These are phyloP conservation scores for Acromyrmex echinatior DNA, from an alignment of 1,140 invertebrate species.

Conservation along the genomic window DNA sequence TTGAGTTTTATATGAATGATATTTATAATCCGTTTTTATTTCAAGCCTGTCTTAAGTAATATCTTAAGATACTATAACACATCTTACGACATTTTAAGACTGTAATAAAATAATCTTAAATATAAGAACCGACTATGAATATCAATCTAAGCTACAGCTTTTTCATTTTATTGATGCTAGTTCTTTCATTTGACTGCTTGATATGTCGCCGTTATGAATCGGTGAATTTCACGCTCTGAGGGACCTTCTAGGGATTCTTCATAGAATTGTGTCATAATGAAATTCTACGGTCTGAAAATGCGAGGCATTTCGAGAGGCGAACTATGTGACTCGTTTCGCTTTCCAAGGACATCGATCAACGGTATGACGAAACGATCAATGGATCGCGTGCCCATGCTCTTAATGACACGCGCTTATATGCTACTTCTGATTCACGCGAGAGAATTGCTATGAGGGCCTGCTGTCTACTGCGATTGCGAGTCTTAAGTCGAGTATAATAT, in stretches of 20 bases:
- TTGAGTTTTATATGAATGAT: too few relatives aligned
- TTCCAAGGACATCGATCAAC: conserved; percentile 40
- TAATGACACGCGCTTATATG: conserved; percentile 8
- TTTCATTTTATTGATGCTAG: too few relatives aligned
- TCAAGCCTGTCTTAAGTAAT: too few relatives aligned
- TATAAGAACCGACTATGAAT: too few relatives aligned
- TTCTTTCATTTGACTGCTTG: neutral
- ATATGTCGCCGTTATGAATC: neutral
- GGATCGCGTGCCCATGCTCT: conserved; percentile 8
- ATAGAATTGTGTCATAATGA: neutral
- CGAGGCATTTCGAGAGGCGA: conserved; percentile 10
- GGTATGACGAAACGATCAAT: conserved; percentile 46
- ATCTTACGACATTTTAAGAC: too few relatives aligned
- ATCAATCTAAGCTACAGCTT: too few relatives aligned
- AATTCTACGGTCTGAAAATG: conserved; percentile 16
- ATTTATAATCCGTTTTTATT: too few relatives aligned
- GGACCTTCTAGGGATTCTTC: neutral
- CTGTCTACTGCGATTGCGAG: neutral
- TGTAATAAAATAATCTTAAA: too few relatives aligned
- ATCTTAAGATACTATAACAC: too few relatives aligned
- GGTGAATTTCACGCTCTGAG: neutral
- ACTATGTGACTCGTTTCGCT: conserved; percentile 16
- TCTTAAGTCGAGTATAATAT: neutral
- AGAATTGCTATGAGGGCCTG: neutral
- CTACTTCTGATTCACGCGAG: conserved; percentile 11